Conservation (phyloP, 2,888 invertebrate species). For the Timema cristinae region DNA sequence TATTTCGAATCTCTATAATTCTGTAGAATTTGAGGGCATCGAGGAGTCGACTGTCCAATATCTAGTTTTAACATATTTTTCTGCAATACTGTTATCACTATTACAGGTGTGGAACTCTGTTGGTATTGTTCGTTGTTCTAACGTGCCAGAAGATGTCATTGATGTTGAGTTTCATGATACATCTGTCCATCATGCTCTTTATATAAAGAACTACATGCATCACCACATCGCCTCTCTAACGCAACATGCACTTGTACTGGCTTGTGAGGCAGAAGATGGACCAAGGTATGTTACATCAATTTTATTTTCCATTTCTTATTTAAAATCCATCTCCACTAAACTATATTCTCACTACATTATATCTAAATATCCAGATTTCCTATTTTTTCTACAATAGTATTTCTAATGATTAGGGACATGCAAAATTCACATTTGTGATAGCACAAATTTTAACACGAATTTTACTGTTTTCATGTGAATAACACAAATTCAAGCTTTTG, state of each 20-base stretch:
- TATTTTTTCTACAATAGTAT: no score
- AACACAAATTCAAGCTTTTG: no score
- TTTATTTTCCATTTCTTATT: not conserved
- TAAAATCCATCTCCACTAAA: no score
- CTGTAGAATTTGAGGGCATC: no score
- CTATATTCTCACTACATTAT: no score
- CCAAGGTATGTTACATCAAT: constrained; percentile 53
- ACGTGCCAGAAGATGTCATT: constrained; percentile 73
- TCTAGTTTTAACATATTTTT: constrained; percentile 5
- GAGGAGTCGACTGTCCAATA: no score
- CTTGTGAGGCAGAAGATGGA: constrained; percentile 54
- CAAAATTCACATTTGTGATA: no score
- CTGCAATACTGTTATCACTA: not conserved
- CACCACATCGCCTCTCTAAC: constrained; percentile 89
- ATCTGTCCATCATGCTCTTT: constrained; percentile 82
- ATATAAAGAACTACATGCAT: constrained; percentile 78
- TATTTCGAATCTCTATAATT: no score
- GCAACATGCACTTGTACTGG: constrained; percentile 71
- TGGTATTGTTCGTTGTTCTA: constrained; percentile 79
- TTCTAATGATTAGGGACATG: no score
- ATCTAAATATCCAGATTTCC: no score
- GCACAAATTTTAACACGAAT: no score
- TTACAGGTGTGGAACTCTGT: constrained; percentile 82
- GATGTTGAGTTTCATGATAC: constrained; percentile 96
- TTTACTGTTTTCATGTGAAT: no score